Conservation (phyloP, 2,113 vertebrate species). For the Calyptommatus sinebrachiatus region DNA sequence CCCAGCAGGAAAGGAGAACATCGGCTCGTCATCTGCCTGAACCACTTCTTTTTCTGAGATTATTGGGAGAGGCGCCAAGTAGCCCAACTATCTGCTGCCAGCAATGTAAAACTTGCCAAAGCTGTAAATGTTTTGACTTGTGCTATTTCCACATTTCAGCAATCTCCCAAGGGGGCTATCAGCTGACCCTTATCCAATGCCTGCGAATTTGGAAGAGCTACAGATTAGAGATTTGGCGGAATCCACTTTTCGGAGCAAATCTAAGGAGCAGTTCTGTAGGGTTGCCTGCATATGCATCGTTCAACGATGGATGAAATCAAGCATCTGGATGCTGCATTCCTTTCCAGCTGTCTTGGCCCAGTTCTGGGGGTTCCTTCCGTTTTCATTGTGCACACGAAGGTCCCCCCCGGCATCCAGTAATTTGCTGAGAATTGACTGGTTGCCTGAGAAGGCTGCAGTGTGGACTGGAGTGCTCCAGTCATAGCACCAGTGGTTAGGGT, state of each 20-base stretch:
- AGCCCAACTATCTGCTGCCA: constrained; percentile 60
- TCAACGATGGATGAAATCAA: constrained; percentile 81
- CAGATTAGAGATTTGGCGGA: constrained; percentile 70
- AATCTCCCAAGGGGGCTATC: constrained; percentile 64
- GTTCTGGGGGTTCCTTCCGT: constrained; percentile 69
- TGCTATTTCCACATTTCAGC: constrained; percentile 52
- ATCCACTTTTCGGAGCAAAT: constrained; percentile 60
- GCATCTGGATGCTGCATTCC: constrained; percentile 72
- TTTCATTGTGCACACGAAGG: constrained; percentile 75
- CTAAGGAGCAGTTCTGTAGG: constrained; percentile 62
- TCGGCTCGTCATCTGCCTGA: constrained; percentile 77
- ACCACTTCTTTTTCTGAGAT: constrained; percentile 75
- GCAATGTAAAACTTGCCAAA: constrained; percentile 82
- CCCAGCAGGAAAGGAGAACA: constrained; percentile 74
- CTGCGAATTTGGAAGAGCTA: constrained; percentile 69
- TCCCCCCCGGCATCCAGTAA: constrained; percentile 85
- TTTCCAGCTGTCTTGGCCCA: constrained; percentile 79
- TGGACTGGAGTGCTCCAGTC: constrained; percentile 86
- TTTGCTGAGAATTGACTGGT: constrained; percentile 76
- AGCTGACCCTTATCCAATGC: constrained; percentile 65
- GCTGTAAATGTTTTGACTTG: constrained; percentile 70
- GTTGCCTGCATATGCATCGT: constrained; percentile 75
- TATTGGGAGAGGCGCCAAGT: constrained; percentile 75
- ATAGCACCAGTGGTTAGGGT: constrained; percentile 81
- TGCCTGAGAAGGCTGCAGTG: constrained; percentile 83